Base-by-base conservation (phyloP, 2,888 invertebrate genomes). In the Brenthis ino region DNA sequence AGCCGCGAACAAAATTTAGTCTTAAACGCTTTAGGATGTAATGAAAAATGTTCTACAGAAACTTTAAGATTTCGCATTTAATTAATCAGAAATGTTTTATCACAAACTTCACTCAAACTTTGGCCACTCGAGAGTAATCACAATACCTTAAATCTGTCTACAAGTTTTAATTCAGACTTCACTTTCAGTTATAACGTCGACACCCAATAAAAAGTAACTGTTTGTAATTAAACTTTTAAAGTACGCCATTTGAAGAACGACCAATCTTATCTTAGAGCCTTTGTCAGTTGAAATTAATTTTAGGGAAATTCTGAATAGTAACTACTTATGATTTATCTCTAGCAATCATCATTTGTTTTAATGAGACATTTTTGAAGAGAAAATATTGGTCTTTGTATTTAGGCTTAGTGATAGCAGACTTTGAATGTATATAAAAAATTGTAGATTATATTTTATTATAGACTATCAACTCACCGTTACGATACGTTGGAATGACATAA, bases 161-260 rank as follows among this genome's bases (percentile, higher is more conserved):
- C 28, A 66, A 65, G 64, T 64, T 64, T 53, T 51, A 67, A 64
- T 71, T 63, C 56, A 58, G 57, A 24, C 68, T 56, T 54, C 64
- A 54, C 50, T 67, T 63, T 66, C 64, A 51, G 67, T 68, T 70
- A 55, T 51, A 65, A 67, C 56, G 67, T 65, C 73, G 69, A 69
- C 74, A 72, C 70, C 72, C 68, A 69, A 69, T 73, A 74, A 73
- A 74, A 75, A 72, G 58, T 73, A 71, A 75, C 63, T 71, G 69
- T 64, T 65, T 37, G 57, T 68, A 69, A 72, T 73, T 73, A 72
- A 75, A 73, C 72, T 74, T 73, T 57, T 57, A 28, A 70, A 74
- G 73, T 66, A 64, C 56, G n/a, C 73, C 67, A 69, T 72, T 72
- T 57, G 60, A 67, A 50, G 51, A 47, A 65, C 54, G 68, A 66